These are phyloP conservation scores for Eufriesea mexicana DNA, from an alignment of 1,140 invertebrate species.

Conservation along the genomic window DNA sequence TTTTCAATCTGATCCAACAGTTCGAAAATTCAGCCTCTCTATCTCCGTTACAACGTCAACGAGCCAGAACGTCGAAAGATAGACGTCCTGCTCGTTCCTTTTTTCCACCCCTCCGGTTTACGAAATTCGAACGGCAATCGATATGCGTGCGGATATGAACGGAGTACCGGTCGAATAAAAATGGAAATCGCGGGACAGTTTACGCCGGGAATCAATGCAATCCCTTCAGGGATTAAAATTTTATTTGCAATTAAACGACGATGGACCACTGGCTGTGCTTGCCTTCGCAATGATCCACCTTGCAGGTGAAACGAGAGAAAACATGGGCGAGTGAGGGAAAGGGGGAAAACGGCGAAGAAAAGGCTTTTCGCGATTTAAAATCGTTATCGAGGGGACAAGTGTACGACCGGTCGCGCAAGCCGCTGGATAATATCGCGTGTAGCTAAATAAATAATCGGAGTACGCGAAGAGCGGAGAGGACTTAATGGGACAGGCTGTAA, in stretches of 20 bases:
- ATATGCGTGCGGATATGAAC: slow-evolving; percentile 20
- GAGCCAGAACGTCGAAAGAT: background rate
- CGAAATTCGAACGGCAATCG: slow-evolving; percentile 1
- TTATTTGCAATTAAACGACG: slow-evolving; percentile 44
- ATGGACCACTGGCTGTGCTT: background rate
- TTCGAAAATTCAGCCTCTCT: background rate
- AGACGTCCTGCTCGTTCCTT: background rate
- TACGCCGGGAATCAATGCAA: slow-evolving; percentile 37
- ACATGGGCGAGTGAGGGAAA: too few species aligned
- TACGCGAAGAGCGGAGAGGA: background rate
- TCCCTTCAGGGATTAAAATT: slow-evolving; percentile 37
- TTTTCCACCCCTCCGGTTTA: background rate
- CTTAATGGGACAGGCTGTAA: background rate
- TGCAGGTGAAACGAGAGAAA: background rate
- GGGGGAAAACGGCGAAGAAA: background rate
- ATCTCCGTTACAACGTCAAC: background rate
- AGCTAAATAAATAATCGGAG: slow-evolving; percentile 13
- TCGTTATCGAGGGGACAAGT: too few species aligned
- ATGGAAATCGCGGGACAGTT: slow-evolving; percentile 45
- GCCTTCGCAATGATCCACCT: background rate
- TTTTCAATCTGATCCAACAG: background rate
- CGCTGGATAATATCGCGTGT: slow-evolving; percentile 6
- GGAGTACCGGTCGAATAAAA: slow-evolving; percentile 28
- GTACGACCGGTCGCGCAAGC: too few species aligned
- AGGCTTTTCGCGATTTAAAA: too few species aligned